Evolutionary conservation across 2,113 vertebrate species (phyloP).

Genomic region (Tor tambroides): DNA sequence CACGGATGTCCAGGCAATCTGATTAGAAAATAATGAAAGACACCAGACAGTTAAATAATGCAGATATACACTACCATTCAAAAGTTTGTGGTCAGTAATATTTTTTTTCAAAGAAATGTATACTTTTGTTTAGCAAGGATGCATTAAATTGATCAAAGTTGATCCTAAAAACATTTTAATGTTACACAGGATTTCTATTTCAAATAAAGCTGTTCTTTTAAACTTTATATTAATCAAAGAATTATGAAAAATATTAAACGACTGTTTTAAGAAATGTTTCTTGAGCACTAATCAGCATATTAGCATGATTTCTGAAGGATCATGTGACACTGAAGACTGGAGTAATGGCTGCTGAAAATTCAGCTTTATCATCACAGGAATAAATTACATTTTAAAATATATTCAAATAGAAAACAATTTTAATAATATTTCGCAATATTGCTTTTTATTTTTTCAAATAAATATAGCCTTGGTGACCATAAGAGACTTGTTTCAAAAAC

Average conservation of each 20-base stretch:
- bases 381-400: neutral
- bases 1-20: conserved; percentile 93
- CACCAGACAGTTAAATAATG: neutral
- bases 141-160: neutral
- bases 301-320: neutral
- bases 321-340: neutral
- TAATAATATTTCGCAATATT: neutral
- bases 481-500: too few species aligned
- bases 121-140: neutral
- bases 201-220: neutral
- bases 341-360: neutral
- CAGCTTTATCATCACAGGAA: neutral
- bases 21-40: neutral
- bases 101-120: neutral
- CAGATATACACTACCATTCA: neutral
- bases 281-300: neutral
- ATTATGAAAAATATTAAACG: neutral
- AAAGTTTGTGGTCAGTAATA: neutral
- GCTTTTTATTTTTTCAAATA: neutral
- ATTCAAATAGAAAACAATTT: neutral
- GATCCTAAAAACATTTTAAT: neutral
- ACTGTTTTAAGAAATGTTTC: neutral
- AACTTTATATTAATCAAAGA: neutral
- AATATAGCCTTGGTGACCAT: neutral
- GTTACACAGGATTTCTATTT: neutral